These are phyloP conservation scores for Caenorhabditis inopinata DNA, from an alignment of 1,140 invertebrate species.

Conservation along the genomic window DNA sequence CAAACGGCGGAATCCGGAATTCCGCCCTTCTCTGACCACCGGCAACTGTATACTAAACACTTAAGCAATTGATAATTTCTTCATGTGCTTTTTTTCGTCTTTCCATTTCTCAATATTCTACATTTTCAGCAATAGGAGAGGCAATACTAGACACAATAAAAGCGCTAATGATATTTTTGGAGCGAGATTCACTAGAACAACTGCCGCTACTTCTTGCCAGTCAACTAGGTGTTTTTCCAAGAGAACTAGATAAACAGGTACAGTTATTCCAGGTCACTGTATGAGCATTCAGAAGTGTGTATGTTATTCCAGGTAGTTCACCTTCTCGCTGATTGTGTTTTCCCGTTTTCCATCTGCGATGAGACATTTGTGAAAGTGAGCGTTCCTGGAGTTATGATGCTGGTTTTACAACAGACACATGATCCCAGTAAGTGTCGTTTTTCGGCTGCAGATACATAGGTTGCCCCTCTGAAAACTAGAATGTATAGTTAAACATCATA, in stretches of 20 bases:
- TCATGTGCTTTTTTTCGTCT: no score
- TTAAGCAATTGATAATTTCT: no score
- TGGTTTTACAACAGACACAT: slow-evolving; percentile 91
- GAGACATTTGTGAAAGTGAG: slow-evolving; percentile 69
- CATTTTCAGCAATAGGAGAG: slow-evolving; percentile 80
- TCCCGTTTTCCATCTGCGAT: slow-evolving; percentile 92
- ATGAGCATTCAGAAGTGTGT: background rate
- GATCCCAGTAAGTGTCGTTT: slow-evolving; percentile 75
- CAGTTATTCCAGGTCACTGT: background rate
- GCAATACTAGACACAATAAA: slow-evolving; percentile 84
- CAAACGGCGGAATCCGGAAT: background rate
- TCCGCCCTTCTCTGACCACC: no score
- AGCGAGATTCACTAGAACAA: slow-evolving; percentile 90
- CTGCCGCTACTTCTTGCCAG: slow-evolving; percentile 90
- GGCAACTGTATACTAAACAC: no score
- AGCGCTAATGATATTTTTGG: slow-evolving; percentile 90
- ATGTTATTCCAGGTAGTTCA: slow-evolving; percentile 81
- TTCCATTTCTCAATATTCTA: no score
- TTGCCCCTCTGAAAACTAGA: no score
- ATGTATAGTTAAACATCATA: background rate
- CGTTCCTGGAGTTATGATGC: slow-evolving; percentile 90
- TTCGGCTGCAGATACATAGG: background rate
- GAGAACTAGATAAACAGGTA: slow-evolving; percentile 77
- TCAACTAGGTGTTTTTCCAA: slow-evolving; percentile 85
- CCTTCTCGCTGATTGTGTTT: slow-evolving; percentile 88